A percentile compares a stretch with the other conserved stretches of the same genome.
These are phyloP conservation scores for Agonopterix arenella DNA, from an alignment of 2,888 invertebrate genomes.

Conservation along the genomic window DNA sequence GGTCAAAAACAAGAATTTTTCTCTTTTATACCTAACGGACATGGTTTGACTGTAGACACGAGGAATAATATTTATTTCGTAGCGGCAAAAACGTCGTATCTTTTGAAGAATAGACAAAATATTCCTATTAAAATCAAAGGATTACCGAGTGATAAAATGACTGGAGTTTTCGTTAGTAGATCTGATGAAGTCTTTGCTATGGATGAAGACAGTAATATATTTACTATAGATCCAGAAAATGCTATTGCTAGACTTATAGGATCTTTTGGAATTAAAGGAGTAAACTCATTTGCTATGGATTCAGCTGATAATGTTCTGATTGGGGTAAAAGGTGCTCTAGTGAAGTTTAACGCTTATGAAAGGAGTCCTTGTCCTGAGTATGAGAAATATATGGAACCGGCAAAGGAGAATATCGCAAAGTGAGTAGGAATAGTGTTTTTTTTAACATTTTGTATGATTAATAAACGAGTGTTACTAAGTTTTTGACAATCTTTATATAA, in stretches of 20 bases:
- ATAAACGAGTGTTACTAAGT: no score
- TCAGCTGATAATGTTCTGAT: slow-evolving; percentile 56
- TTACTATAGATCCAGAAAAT: slow-evolving; percentile 43
- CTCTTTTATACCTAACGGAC: slow-evolving; percentile 55
- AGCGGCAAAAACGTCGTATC: slow-evolving; percentile 56
- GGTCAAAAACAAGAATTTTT: slow-evolving; percentile 52
- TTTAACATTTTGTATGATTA: no score
- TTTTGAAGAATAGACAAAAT: slow-evolving; percentile 40
- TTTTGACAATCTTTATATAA: no score
- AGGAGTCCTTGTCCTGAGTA: slow-evolving; percentile 42
- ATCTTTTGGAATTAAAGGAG: slow-evolving; percentile 44
- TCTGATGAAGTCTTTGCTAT: slow-evolving; percentile 59
- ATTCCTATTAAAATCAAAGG: slow-evolving; percentile 60
- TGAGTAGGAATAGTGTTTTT: no score
- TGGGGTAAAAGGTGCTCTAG: slow-evolving; percentile 49
- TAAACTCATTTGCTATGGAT: slow-evolving; percentile 63
- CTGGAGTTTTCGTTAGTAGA: slow-evolving; percentile 54
- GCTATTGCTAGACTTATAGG: slow-evolving; percentile 48
- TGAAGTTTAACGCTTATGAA: slow-evolving; percentile 51
- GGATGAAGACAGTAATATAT: slow-evolving; percentile 62
- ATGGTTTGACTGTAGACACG: slow-evolving; percentile 56
- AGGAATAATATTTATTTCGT: slow-evolving; percentile 62
- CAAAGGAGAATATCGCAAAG: not conserved
- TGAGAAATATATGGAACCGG: not conserved
- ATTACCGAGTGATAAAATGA: slow-evolving; percentile 53